Evolutionary conservation across 2,888 invertebrate genomes (phyloP).

Genomic region (Campoplex capitator): DNA sequence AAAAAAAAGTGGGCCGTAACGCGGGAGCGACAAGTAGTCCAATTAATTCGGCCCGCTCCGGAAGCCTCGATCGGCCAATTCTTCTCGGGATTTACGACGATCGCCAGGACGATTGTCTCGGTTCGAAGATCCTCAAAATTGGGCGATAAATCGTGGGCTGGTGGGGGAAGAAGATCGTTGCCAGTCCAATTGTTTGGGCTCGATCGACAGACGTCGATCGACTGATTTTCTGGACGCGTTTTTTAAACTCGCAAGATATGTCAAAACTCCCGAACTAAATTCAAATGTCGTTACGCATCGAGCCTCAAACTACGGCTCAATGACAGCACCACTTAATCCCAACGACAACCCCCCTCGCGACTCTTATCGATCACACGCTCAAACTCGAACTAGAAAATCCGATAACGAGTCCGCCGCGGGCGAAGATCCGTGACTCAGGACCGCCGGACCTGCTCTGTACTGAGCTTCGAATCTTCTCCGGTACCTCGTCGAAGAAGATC

Average conservation of each 20-base stretch:
- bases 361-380: background rate
- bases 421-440: constrained; percentile 35
- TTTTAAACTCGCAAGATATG: background rate
- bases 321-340: background rate
- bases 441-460: background rate
- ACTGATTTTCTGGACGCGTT: background rate
- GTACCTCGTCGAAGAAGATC: constrained; percentile 16
- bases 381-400: background rate
- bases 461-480: constrained; percentile 54
- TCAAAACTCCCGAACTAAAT: background rate
- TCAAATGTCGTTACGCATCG: background rate
- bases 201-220: background rate
- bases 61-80: background rate
- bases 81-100: background rate
- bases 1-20: background rate
- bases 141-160: too few species aligned
- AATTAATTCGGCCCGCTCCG: background rate
- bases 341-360: background rate
- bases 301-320: background rate
- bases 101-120: background rate
- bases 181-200: background rate
- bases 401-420: constrained; percentile 36
- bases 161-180: background rate
- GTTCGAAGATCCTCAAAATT: background rate
- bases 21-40: background rate